phyloP scores from a whole-genome alignment of 2,797 vertebrate species.

The Catharus ustulatus region DNA sequence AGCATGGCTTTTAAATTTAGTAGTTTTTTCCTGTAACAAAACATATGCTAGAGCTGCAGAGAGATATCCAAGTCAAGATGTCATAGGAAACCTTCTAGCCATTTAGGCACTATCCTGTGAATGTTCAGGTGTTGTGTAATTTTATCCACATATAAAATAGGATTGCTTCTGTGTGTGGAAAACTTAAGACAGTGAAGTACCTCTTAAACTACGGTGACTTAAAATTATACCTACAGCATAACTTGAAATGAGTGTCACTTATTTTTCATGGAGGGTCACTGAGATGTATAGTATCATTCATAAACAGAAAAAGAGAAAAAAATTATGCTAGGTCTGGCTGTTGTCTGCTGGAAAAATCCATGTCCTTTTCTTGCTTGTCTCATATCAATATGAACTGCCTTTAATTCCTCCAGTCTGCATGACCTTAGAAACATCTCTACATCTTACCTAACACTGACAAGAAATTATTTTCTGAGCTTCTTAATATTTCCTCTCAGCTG shows the following conservation, averaged over 20 bases:
- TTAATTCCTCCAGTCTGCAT: not conserved
- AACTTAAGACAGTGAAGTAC: not conserved
- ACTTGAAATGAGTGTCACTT: not conserved
- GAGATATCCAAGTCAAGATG: not conserved
- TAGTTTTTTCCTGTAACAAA: not conserved
- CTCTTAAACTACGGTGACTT: not conserved
- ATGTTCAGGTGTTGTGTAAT: not conserved
- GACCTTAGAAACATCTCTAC: not conserved
- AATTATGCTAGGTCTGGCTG: not conserved
- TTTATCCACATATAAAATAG: not conserved
- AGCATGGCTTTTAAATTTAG: not conserved
- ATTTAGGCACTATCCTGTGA: not conserved
- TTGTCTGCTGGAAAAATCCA: not conserved
- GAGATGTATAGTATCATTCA: not conserved
- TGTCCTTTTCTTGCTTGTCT: not conserved
- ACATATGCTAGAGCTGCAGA: not conserved
- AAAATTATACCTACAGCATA: not conserved
- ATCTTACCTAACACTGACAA: not conserved
- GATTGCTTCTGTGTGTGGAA: not conserved
- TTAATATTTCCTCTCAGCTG: not conserved
- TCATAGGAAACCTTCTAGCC: not conserved
- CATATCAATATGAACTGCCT: not conserved
- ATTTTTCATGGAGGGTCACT: not conserved
- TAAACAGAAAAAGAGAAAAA: not conserved
- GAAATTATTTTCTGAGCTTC: not conserved